These are phyloP conservation scores for Bombus turneri DNA, from an alignment of 1,140 invertebrate species.

Conservation along the genomic window DNA sequence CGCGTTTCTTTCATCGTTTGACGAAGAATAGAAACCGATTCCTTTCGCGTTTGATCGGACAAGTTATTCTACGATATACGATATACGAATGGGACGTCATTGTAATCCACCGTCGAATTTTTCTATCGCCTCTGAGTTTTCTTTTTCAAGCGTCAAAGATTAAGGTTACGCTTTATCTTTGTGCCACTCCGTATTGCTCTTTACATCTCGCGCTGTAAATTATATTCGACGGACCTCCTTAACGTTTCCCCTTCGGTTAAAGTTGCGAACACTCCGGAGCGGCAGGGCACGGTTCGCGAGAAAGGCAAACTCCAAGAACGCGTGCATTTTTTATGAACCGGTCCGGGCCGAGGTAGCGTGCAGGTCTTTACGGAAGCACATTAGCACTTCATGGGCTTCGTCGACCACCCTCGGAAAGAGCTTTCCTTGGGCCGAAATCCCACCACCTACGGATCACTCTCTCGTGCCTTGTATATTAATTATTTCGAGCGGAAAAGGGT, in stretches of 20 bases:
- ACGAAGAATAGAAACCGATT: not conserved
- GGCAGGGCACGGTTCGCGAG: not conserved
- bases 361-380: slow-evolving; percentile 47
- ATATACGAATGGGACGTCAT: not conserved
- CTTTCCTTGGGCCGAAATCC: slow-evolving; percentile 61
- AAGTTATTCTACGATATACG: not conserved
- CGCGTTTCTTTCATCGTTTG: not conserved
- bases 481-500: slow-evolving; percentile 64
- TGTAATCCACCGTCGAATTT: not conserved
- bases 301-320: too few relatives aligned
- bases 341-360: not conserved
- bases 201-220: not conserved
- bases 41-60: too few relatives aligned
- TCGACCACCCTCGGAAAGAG: slow-evolving; percentile 28
- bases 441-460: slow-evolving; percentile 63
- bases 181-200: not conserved
- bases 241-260: not conserved
- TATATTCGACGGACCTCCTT: not conserved
- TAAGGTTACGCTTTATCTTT: too few relatives aligned
- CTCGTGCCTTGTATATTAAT: slow-evolving; percentile 70
- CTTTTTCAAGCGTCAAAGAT: not conserved
- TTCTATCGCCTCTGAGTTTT: not conserved
- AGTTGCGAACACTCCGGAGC: not conserved
- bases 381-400: slow-evolving; percentile 60
- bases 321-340: slow-evolving; percentile 47